Percentiles rank a stretch among this genome's conserved stretches.
Evolutionary conservation across 2,113 vertebrate genomes (phyloP).

Genomic region (Plectropomus leopardus): DNA sequence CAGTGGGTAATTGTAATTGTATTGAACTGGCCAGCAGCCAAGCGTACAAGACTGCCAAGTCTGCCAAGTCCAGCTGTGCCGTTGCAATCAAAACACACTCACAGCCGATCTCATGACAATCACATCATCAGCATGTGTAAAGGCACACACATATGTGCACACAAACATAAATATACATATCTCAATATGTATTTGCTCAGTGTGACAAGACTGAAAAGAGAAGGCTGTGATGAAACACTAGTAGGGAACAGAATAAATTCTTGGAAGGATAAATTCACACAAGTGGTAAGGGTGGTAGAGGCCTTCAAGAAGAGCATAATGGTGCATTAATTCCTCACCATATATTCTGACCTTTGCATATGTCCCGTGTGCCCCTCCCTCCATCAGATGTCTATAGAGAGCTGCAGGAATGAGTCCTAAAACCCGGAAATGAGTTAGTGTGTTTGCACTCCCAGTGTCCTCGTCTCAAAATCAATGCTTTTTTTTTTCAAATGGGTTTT

Average conservation of each 20-base stretch:
- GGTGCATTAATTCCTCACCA: not conserved
- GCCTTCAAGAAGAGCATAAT: not conserved
- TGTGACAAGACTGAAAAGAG: not conserved
- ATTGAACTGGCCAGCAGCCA: constrained; percentile 73
- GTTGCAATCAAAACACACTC: constrained; percentile 68
- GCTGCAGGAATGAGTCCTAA: too few relatives aligned
- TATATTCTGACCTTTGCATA: constrained; percentile 1
- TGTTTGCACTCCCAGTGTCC: too few relatives aligned
- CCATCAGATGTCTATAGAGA: constrained; percentile 5
- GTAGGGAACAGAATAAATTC: not conserved
- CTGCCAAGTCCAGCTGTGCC: constrained; percentile 70
- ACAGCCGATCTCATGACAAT: constrained; percentile 61
- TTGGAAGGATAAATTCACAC: not conserved
- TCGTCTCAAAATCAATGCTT: too few relatives aligned
- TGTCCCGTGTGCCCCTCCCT: not conserved
- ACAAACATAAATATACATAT: constrained; percentile 26
- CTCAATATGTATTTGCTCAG: constrained; percentile 5
- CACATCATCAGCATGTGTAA: constrained; percentile 44
- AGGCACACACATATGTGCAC: constrained; percentile 14
- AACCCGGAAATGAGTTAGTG: too few relatives aligned
- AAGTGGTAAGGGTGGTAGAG: not conserved
- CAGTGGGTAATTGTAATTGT: constrained; percentile 71
- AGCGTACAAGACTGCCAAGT: constrained; percentile 47
- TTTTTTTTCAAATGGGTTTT: too few relatives aligned
- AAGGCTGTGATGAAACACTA: not conserved